Evolutionary conservation across 2,113 vertebrate species (phyloP).

Genomic region (Aegithalos caudatus): DNA sequence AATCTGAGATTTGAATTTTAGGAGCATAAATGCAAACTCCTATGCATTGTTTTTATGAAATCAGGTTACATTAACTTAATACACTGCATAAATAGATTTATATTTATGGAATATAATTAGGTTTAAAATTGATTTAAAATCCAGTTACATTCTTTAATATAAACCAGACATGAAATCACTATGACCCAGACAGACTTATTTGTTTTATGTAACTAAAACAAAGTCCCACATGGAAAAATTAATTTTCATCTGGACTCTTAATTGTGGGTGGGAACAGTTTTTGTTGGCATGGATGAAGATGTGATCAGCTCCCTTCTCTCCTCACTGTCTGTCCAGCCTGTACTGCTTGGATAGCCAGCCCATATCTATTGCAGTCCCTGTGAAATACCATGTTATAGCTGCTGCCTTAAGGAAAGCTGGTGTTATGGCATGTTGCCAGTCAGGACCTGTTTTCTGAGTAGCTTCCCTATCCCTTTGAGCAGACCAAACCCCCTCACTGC

Average conservation of each 20-base stretch:
- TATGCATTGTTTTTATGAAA: background rate
- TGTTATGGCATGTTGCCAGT: background rate
- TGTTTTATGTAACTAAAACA: slow-evolving; percentile 39
- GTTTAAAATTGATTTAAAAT: slow-evolving; percentile 25
- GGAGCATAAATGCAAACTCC: background rate
- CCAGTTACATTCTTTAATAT: slow-evolving; percentile 17
- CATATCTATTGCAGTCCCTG: background rate
- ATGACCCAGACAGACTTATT: slow-evolving; percentile 22
- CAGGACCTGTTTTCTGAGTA: background rate
- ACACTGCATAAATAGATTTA: background rate
- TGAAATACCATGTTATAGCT: background rate
- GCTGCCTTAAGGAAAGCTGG: background rate
- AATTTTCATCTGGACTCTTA: slow-evolving; percentile 22
- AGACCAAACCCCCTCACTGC: background rate
- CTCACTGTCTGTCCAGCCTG: background rate
- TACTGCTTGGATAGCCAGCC: background rate
- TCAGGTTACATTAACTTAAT: background rate
- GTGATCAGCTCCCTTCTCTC: background rate
- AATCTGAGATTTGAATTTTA: background rate
- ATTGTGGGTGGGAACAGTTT: background rate
- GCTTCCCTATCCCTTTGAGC: background rate
- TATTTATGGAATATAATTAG: slow-evolving; percentile 8
- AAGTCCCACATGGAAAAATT: slow-evolving; percentile 1
- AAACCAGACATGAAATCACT: slow-evolving; percentile 52
- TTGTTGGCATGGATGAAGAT: background rate